Base-by-base conservation (phyloP, 2,113 vertebrate genomes). In the Recurvirostra avosetta region DNA sequence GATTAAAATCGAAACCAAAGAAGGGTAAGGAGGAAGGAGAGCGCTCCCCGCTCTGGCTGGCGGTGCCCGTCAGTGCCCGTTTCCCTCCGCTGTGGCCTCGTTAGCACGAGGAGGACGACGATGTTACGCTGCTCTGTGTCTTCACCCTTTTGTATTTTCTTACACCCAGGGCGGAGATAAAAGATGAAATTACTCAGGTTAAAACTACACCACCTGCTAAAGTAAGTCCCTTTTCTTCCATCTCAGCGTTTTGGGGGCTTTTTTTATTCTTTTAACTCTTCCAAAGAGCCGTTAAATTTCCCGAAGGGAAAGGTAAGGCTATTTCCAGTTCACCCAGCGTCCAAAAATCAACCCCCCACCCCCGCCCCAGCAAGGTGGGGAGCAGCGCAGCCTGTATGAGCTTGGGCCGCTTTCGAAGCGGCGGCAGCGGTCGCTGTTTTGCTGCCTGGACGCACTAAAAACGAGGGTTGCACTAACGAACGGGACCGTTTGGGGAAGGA, bases 1-100 rank as follows among this genome's bases (percentile, higher is more conserved):
- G 90, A 97, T 99, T 19, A 99, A 98, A 97, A 97, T 99, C 11
- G 98, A 98, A 58, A 89, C 96, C 6, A 98, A 98, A 91, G 98
- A 98, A 19, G 97, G 80, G 99, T 99, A 96, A 98, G 99, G 66
- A 61, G 8, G 12, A 30, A 4, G 36, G 21, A 5, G 53, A 13
- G 6, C 49, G 49, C 12, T 50, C 49, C 49, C 47, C 21, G 47
- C 47, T 22, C 11, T 6, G 47, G 47, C 21, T 45, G 45, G 19
- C 45, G 17, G n/a, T 36, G n/a, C 29, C 29, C 6, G 17, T 15
- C 3, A 9, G 18, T 11, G 67, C 45, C 52, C 22, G 3, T 30
- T 73, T 47, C 58, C 59, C 61, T 66, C 67, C 2, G 6, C 41
- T 2, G 6, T 2, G 14, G 29, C 47, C 40, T 19, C 11, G 7